A percentile compares a stretch with the other conserved stretches of the same genome.
Conservation (phyloP, 2,113 vertebrate genomes). For the Eublepharis macularius region DNA sequence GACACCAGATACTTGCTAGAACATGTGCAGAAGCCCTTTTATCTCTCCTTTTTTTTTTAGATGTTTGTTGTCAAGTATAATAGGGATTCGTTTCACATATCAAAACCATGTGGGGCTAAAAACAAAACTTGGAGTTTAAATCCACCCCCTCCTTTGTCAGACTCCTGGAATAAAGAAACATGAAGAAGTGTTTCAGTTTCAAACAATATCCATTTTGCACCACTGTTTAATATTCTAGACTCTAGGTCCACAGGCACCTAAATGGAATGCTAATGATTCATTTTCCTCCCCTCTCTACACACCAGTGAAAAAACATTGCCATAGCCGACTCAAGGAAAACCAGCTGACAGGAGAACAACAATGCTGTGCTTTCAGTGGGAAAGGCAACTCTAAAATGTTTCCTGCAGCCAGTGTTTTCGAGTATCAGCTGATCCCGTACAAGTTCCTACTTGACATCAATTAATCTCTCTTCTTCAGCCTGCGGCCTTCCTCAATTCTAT, state of each 20-base stretch:
- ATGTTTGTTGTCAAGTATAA: conserved; percentile 52
- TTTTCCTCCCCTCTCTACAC: conserved; percentile 61
- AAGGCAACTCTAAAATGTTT: conserved; percentile 83
- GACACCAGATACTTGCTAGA: conserved; percentile 57
- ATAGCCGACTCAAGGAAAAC: conserved; percentile 76
- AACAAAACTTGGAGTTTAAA: conserved; percentile 1
- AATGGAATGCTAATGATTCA: conserved; percentile 75
- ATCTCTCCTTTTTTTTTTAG: conserved; percentile 37
- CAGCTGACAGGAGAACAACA: conserved; percentile 77
- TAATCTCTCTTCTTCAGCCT: conserved; percentile 69
- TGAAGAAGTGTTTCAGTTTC: conserved; percentile 56
- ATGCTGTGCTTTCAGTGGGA: conserved; percentile 69
- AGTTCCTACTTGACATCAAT: conserved; percentile 81
- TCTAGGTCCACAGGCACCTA: conserved; percentile 57
- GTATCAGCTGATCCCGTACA: conserved; percentile 76
- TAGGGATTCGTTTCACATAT: conserved; percentile 48
- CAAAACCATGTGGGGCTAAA: conserved; percentile 34
- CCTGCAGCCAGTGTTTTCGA: conserved; percentile 80
- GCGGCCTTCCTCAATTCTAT: conserved; percentile 40
- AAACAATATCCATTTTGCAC: conserved; percentile 42
- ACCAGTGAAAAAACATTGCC: conserved; percentile 60
- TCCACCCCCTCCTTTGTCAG: conserved; percentile 30
- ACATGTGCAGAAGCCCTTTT: conserved; percentile 62
- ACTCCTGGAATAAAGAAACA: conserved; percentile 47
- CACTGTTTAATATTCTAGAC: conserved; percentile 71